These are phyloP conservation scores for Pelochelys cantorii DNA, from an alignment of 2,797 vertebrate genomes.

Conservation along the genomic window DNA sequence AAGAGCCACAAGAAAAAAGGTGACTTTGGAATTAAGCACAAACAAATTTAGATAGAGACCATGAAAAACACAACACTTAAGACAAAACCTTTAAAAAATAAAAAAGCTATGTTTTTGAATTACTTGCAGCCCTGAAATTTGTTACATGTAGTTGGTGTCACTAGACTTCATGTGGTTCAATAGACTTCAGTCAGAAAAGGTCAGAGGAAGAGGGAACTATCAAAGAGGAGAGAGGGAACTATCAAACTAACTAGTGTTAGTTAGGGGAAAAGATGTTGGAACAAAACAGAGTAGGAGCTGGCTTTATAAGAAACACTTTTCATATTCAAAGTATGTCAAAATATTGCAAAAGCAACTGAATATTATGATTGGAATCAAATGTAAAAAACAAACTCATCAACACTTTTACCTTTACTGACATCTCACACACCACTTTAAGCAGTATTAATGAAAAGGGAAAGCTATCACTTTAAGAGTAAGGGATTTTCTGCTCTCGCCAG, in stretches of 20 bases:
- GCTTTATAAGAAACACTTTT: neutral
- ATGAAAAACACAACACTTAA: neutral
- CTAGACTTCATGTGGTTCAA: neutral
- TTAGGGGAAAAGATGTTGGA: neutral
- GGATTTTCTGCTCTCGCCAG: neutral
- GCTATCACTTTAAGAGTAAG: neutral
- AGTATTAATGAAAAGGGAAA: neutral
- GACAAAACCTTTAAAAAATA: neutral
- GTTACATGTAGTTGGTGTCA: neutral
- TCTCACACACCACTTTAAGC: neutral
- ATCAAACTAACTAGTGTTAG: neutral
- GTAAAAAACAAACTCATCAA: neutral
- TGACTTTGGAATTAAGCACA: slow-evolving; percentile 33
- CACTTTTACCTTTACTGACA: neutral
- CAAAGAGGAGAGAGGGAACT: neutral
- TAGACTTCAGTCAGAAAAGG: slow-evolving; percentile 3
- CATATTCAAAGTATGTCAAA: neutral
- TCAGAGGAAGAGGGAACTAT: neutral
- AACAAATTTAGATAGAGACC: slow-evolving; percentile 9
- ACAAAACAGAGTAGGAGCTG: neutral
- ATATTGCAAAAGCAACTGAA: neutral
- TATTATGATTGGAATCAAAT: neutral
- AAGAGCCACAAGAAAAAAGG: slow-evolving; percentile 27
- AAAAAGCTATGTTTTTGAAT: neutral
- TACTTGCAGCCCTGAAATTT: neutral